Evolutionary conservation across 2,888 invertebrate species (phyloP).

Genomic region (Lochmaea capreae): DNA sequence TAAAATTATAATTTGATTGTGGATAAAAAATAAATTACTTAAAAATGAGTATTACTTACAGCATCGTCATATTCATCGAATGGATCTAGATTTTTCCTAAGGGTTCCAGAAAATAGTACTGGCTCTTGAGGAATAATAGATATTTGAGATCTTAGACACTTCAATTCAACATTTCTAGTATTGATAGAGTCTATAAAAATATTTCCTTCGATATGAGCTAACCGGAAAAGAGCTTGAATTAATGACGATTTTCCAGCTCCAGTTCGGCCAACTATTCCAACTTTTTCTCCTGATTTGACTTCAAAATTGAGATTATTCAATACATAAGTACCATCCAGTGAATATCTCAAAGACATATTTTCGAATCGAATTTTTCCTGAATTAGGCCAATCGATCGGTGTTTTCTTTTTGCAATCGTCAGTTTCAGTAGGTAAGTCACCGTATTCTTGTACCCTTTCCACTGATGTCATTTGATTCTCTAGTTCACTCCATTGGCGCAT

Average conservation of each 20-base stretch:
- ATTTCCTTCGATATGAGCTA: slow-evolving; percentile 81
- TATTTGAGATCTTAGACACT: slow-evolving; percentile 79
- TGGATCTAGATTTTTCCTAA: slow-evolving; percentile 91
- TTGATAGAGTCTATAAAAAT: slow-evolving; percentile 85
- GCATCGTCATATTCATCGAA: slow-evolving; percentile 83
- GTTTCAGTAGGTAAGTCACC: slow-evolving; percentile 78
- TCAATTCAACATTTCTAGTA: slow-evolving; percentile 76
- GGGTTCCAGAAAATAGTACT: slow-evolving; percentile 85
- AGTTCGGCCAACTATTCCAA: slow-evolving; percentile 84
- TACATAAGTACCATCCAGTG: slow-evolving; percentile 76
- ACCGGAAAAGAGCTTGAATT: slow-evolving; percentile 81
- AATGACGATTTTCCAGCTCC: slow-evolving; percentile 86
- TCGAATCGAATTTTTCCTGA: slow-evolving; percentile 76
- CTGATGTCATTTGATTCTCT: slow-evolving; percentile 87
- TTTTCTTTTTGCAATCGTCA: slow-evolving; percentile 69
- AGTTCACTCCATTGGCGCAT: slow-evolving; percentile 89
- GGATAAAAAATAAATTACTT: not conserved
- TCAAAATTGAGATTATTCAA: slow-evolving; percentile 76
- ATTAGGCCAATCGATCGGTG: slow-evolving; percentile 79
- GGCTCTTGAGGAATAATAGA: slow-evolving; percentile 92
- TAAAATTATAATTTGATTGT: no score
- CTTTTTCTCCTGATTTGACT: slow-evolving; percentile 76
- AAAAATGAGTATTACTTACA: slow-evolving; percentile 52
- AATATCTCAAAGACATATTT: slow-evolving; percentile 78
- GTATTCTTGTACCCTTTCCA: slow-evolving; percentile 88